Conservation (phyloP, 1,140 invertebrate genomes). For the Capitella teleta region DNA sequence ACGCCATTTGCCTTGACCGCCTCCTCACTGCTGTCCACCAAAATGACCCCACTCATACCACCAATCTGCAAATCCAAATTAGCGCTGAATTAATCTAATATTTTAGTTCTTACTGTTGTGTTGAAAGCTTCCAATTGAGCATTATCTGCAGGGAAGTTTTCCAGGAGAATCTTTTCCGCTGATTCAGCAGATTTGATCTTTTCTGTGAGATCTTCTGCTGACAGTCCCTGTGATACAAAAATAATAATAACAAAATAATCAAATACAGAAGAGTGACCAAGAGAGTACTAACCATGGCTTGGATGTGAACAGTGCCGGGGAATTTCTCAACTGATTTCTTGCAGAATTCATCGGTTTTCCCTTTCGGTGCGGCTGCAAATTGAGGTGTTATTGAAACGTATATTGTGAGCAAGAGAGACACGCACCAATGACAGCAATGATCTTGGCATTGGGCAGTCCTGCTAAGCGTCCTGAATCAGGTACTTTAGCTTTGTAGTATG, state of each 20-base stretch:
- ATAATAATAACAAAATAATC: background rate
- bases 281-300: background rate
- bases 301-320: background rate
- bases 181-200: too few species aligned
- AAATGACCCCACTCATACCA: background rate
- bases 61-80: conserved; percentile 8
- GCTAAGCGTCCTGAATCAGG: conserved; percentile 1
- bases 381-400: too few species aligned
- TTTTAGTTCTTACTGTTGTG: background rate
- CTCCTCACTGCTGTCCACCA: background rate
- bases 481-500: background rate
- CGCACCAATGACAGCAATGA: background rate
- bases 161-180: too few species aligned
- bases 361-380: background rate
- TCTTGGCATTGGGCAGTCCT: background rate
- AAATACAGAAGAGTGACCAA: too few species aligned
- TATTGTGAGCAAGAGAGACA: too few species aligned
- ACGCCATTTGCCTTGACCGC: background rate
- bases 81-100: too few species aligned
- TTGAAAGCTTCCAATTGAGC: conserved; percentile 3
- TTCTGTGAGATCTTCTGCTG: too few species aligned
- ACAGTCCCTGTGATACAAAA: background rate
- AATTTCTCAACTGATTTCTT: background rate
- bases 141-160: background rate
- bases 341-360: background rate